These are phyloP conservation scores for Tokudaia tokunoshimensis DNA, from an alignment of 2,797 vertebrate genomes.

Conservation along the genomic window DNA sequence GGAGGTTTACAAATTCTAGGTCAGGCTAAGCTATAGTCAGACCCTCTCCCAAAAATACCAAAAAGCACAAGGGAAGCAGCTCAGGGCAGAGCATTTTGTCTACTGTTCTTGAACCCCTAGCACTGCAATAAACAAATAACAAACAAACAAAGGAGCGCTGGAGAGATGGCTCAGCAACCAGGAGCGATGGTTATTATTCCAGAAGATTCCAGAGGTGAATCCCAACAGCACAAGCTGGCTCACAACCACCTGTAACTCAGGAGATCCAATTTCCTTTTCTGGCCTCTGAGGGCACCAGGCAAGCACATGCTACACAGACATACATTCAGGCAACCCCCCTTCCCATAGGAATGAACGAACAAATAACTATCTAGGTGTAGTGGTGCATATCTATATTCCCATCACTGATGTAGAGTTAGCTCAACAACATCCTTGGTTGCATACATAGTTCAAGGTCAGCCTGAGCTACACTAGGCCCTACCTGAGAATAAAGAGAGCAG, in stretches of 20 bases:
- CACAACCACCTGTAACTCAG: neutral
- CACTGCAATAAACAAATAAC: neutral
- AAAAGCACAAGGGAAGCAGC: neutral
- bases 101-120: neutral
- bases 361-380: neutral
- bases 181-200: neutral
- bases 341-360: neutral
- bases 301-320: neutral
- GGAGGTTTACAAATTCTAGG: neutral
- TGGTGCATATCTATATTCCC: too few relatives aligned
- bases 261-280: neutral
- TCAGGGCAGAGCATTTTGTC: neutral
- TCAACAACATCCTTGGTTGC: neutral
- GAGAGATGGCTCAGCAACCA: neutral
- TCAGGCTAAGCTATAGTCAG: neutral
- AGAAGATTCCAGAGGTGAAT: neutral
- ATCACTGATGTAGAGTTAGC: neutral
- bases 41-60: neutral
- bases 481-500: neutral
- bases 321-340: neutral
- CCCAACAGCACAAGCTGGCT: neutral
- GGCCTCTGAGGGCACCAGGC: neutral
- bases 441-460: neutral
- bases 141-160: neutral
- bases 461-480: neutral